A percentile compares a stretch with the other conserved stretches of the same genome.
These are phyloP conservation scores for Drosophila cracens DNA, from an alignment of 2,888 invertebrate genomes.

Conservation along the genomic window DNA sequence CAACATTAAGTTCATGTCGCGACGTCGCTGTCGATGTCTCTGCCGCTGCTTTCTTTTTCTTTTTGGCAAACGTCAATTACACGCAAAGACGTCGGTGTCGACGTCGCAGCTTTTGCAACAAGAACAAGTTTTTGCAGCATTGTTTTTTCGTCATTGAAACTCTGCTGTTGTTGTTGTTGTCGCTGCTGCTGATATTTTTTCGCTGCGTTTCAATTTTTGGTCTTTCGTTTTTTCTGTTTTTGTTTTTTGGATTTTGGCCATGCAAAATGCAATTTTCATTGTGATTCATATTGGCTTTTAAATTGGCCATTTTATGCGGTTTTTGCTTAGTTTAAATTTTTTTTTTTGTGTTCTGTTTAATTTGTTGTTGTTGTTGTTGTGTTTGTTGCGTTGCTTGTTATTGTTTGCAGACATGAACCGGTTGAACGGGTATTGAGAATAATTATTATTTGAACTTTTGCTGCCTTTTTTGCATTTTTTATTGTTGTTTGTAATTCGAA, in stretches of 20 bases:
- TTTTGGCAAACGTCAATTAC: conserved; percentile 65
- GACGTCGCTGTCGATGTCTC: conserved; percentile 9
- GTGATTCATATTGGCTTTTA: conserved; percentile 55
- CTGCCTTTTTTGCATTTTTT: conserved; percentile 40
- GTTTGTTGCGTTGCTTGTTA: conserved; percentile 20
- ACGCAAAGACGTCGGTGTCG: conserved; percentile 31
- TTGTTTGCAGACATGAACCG: conserved; percentile 49
- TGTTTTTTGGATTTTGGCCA: conserved; percentile 28
- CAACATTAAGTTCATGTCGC: conserved; percentile 20
- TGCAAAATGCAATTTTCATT: conserved; percentile 54
- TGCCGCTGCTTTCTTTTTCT: conserved; percentile 28
- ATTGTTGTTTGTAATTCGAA: conserved; percentile 36
- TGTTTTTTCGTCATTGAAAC: conserved; percentile 17
- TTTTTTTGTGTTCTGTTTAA: conserved; percentile 17
- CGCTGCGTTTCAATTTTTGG: conserved; percentile 20
- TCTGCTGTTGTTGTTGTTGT: conserved; percentile 15
- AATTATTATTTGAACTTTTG: conserved; percentile 49
- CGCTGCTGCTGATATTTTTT: conserved; percentile 5
- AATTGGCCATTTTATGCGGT: conserved; percentile 43
- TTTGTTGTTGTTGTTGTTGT: conserved; percentile 13
- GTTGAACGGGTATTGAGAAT: conserved; percentile 48
- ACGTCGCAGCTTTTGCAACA: conserved; percentile 27
- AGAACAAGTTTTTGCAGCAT: conserved; percentile 41
- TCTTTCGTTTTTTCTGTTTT: background rate
- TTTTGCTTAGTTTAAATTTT: conserved; percentile 1